These are phyloP conservation scores for Heterotis niloticus DNA, from an alignment of 2,113 vertebrate genomes.

Conservation along the genomic window DNA sequence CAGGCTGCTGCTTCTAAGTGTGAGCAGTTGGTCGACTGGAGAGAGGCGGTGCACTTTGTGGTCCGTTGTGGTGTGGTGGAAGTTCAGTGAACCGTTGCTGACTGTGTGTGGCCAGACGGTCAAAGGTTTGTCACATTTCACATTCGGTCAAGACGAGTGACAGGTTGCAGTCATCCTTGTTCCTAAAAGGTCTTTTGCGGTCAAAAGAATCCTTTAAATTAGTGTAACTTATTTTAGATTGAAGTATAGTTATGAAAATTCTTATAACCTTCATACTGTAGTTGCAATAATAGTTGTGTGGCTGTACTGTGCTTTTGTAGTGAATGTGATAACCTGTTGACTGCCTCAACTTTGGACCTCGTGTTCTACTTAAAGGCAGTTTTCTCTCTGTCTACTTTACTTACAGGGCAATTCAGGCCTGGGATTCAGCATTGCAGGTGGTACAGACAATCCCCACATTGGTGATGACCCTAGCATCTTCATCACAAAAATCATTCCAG, in stretches of 20 bases:
- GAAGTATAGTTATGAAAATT: too few species aligned
- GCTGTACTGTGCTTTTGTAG: not conserved
- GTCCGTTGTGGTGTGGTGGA: too few species aligned
- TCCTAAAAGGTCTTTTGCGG: too few species aligned
- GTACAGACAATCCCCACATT: slow-evolving; percentile 96
- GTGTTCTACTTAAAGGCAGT: not conserved
- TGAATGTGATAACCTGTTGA: not conserved
- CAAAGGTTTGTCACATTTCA: too few species aligned
- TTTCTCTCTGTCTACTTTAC: slow-evolving; percentile 20
- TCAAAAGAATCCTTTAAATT: too few species aligned
- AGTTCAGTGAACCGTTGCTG: too few species aligned
- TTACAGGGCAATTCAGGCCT: slow-evolving; percentile 92
- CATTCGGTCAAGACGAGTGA: too few species aligned
- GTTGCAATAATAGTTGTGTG: too few species aligned
- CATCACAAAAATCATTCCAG: slow-evolving; percentile 97
- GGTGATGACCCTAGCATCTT: slow-evolving; percentile 97
- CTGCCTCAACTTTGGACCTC: not conserved
- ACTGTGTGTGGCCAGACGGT: too few species aligned
- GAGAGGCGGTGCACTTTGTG: not conserved
- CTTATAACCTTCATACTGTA: too few species aligned
- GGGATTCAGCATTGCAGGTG: slow-evolving; percentile 97
- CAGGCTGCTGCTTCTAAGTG: not conserved
- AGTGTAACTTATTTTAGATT: not conserved
- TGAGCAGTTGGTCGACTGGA: not conserved
- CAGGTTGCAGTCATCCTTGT: too few species aligned